Percentiles rank a stretch among this genome's conserved stretches.
Evolutionary conservation across 2,113 vertebrate genomes (phyloP).

Genomic region (Apodemus speciosus): DNA sequence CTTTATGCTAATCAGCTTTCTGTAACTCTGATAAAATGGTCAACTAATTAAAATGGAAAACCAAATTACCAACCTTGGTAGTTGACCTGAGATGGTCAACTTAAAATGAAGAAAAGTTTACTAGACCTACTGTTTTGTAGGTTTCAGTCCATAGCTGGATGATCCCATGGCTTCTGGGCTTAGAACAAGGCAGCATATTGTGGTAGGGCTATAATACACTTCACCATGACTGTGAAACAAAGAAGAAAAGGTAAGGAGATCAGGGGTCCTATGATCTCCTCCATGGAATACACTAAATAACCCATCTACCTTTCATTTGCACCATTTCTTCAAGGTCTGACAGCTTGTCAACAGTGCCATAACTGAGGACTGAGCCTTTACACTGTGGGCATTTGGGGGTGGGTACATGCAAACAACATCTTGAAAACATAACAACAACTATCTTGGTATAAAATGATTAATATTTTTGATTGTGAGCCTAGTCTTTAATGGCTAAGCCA

Average conservation of each 20-base stretch:
- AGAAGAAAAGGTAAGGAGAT: neutral
- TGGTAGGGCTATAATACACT: neutral
- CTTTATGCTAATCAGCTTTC: neutral
- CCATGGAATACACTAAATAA: neutral
- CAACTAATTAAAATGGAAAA: too few relatives aligned
- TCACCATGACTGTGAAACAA: neutral
- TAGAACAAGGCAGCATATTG: neutral
- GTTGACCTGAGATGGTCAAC: neutral
- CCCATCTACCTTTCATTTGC: neutral
- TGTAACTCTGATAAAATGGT: neutral
- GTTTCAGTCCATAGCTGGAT: neutral
- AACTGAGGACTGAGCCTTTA: neutral
- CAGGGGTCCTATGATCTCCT: neutral
- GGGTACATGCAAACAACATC: neutral
- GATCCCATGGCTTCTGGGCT: neutral
- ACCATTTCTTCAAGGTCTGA: neutral
- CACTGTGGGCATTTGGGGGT: neutral
- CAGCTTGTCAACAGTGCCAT: neutral
- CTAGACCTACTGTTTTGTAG: neutral
- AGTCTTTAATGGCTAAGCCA: too few relatives aligned
- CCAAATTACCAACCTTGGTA: too few relatives aligned
- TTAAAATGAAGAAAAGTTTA: neutral
- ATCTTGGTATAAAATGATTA: slow-evolving; percentile 24
- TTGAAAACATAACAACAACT: neutral
- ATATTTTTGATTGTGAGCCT: neutral